phyloP scores from a whole-genome alignment of 37 sponge, comb jelly and placozoan genomes.

The Chondrosia reniformis region DNA sequence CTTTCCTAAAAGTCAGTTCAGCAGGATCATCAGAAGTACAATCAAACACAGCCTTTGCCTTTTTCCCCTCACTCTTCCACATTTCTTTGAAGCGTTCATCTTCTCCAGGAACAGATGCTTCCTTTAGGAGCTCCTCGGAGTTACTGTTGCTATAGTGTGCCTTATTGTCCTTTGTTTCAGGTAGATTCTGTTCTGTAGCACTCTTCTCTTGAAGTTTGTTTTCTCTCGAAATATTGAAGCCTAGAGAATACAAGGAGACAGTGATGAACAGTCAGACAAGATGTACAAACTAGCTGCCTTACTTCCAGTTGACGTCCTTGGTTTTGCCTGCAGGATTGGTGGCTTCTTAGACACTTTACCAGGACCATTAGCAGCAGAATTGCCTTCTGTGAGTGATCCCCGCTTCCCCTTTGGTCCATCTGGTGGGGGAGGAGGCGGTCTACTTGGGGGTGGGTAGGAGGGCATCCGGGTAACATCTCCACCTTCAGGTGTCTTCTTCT shows the following conservation, averaged over 20 bases:
- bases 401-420: background rate
- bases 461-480: background rate
- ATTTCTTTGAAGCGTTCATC: background rate
- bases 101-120: background rate
- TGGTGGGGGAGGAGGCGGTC: slow-evolving; percentile 23
- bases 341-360: background rate
- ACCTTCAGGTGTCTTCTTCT: too few species aligned
- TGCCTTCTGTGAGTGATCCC: background rate
- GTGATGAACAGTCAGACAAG: too few species aligned
- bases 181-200: background rate
- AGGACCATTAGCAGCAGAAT: slow-evolving; percentile 1
- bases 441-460: background rate
- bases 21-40: slow-evolving; percentile 73
- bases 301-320: background rate
- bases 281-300: background rate
- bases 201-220: background rate
- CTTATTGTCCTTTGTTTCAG: too few species aligned
- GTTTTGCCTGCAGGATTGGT: background rate
- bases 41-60: slow-evolving; percentile 78
- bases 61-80: too few species aligned
- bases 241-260: too few species aligned
- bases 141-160: too few species aligned
- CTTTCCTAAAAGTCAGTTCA: slow-evolving; percentile 81
- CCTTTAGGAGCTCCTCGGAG: too few species aligned
- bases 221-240: too few species aligned